Evolutionary conservation across 2,888 invertebrate genomes (phyloP).

Genomic region (Phyto melanocephala): DNA sequence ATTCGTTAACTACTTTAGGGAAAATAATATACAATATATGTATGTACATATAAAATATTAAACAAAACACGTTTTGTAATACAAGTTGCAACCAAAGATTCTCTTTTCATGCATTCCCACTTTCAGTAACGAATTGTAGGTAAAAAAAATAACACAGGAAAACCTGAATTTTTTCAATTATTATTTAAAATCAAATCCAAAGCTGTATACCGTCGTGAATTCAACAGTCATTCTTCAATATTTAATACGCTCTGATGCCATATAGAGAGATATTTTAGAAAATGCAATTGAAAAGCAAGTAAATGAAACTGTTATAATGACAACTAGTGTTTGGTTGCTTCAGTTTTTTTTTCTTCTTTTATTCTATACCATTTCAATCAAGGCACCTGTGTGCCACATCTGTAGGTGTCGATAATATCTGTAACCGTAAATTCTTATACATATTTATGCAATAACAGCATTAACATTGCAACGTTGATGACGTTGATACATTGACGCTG

Average conservation of each 20-base stretch:
- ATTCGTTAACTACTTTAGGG: too few relatives aligned
- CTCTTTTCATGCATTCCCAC: too few relatives aligned
- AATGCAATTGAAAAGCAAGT: neutral
- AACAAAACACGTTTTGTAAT: too few relatives aligned
- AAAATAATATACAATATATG: too few relatives aligned
- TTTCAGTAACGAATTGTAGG: too few relatives aligned
- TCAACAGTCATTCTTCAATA: neutral
- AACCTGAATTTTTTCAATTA: neutral
- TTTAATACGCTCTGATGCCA: neutral
- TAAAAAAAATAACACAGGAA: neutral
- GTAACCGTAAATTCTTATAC: slow-evolving; percentile 45
- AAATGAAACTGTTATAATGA: slow-evolving; percentile 4
- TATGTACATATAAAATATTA: too few relatives aligned
- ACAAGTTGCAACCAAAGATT: too few relatives aligned
- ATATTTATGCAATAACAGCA: slow-evolving; percentile 54
- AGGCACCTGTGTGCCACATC: slow-evolving; percentile 31
- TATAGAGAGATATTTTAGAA: neutral
- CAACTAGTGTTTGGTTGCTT: slow-evolving; percentile 6
- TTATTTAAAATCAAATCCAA: slow-evolving; percentile 6
- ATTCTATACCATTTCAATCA: slow-evolving; percentile 16
- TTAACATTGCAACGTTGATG: slow-evolving; percentile 14
- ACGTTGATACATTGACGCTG: neutral
- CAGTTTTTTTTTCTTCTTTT: slow-evolving; percentile 21
- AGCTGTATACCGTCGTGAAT: neutral
- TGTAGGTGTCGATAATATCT: slow-evolving; percentile 52